A percentile compares a stretch with the other conserved stretches of the same genome.
phyloP scores from a whole-genome alignment of 2,113 vertebrate species.

The Cyprinus carpio region DNA sequence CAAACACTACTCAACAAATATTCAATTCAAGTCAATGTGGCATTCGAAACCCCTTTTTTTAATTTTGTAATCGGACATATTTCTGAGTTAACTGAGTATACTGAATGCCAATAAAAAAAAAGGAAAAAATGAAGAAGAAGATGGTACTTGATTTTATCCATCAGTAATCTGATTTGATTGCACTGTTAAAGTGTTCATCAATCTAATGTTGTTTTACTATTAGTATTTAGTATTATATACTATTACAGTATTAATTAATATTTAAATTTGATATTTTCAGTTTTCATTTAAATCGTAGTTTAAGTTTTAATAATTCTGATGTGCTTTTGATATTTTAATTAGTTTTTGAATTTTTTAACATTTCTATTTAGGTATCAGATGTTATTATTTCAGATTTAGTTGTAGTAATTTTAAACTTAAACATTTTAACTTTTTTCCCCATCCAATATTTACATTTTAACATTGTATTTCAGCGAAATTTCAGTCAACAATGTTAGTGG shows the following conservation, averaged over 20 bases:
- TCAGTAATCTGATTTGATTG: not conserved
- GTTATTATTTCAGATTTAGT: not conserved
- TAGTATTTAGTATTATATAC: not conserved
- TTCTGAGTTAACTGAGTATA: not conserved
- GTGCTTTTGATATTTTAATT: not conserved
- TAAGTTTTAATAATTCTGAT: not conserved
- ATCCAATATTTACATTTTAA: not conserved
- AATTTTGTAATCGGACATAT: not conserved
- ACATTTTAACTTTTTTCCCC: not conserved
- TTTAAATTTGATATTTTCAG: not conserved
- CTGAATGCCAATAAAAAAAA: not conserved
- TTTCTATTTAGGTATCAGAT: not conserved
- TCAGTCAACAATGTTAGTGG: not conserved
- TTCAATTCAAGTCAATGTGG: not conserved
- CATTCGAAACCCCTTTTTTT: not conserved
- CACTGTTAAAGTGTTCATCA: not conserved
- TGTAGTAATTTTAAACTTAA: not conserved
- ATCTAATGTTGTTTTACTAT: not conserved
- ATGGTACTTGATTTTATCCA: not conserved
- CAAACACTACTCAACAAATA: not conserved
- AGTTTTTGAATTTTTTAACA: not conserved
- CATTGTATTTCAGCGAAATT: not conserved
- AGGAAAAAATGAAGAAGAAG: too few relatives aligned
- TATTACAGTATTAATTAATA: not conserved
- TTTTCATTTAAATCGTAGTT: not conserved